phyloP scores from a whole-genome alignment of 2,113 vertebrate species.

The Rhodinocichla rosea region DNA sequence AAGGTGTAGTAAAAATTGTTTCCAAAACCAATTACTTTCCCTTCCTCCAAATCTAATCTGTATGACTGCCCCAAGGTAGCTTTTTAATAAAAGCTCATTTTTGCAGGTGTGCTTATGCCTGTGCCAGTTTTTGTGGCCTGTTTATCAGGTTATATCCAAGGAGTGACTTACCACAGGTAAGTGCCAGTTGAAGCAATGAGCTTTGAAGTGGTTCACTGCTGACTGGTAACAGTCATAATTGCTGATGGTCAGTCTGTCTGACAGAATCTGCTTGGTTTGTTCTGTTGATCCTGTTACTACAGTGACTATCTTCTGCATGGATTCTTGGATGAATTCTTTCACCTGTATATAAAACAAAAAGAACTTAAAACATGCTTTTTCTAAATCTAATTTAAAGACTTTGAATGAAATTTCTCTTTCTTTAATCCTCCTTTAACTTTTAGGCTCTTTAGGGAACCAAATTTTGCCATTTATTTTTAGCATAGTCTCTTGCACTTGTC shows the following conservation, averaged over 20 bases:
- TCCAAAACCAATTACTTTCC: background rate
- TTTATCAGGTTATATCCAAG: background rate
- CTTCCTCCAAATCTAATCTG: background rate
- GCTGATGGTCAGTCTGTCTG: slow-evolving; percentile 66
- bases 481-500: background rate
- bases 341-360: slow-evolving; percentile 37
- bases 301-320: slow-evolving; percentile 76
- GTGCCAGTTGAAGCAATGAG: slow-evolving; percentile 94
- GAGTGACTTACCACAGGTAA: slow-evolving; percentile 72
- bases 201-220: slow-evolving; percentile 79
- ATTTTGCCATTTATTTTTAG: background rate
- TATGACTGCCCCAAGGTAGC: background rate
- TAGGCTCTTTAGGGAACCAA: background rate
- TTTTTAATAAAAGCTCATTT: background rate
- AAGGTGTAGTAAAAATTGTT: background rate
- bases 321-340: slow-evolving; percentile 76
- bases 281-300: slow-evolving; percentile 63
- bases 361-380: background rate
- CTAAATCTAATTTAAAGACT: slow-evolving; percentile 23
- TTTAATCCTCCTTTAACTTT: background rate
- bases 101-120: background rate
- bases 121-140: background rate
- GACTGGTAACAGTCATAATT: slow-evolving; percentile 81
- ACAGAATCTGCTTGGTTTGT: slow-evolving; percentile 64
- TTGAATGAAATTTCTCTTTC: background rate